Percentiles rank a stretch among this genome's conserved stretches.
phyloP scores from a whole-genome alignment of 2,797 vertebrate species.

The Syngnathus rostellatus region DNA sequence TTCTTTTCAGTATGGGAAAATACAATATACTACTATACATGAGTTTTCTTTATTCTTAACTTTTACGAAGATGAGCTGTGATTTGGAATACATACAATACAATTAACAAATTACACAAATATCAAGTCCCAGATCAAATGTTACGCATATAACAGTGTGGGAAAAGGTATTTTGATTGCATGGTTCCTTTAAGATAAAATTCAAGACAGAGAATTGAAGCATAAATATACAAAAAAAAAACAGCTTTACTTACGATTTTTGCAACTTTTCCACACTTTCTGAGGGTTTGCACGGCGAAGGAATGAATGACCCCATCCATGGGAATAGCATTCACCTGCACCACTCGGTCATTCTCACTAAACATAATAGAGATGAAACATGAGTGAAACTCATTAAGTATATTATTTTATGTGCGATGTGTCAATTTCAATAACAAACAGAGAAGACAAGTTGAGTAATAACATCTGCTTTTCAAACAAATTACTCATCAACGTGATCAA shows the following conservation, averaged over 20 bases:
- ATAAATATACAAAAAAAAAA: background rate
- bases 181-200: too few species aligned
- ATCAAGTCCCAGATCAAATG: too few species aligned
- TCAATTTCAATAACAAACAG: background rate
- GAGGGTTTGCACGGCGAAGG: slow-evolving; percentile 90
- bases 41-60: too few species aligned
- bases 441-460: background rate
- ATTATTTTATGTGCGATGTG: background rate
- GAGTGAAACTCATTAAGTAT: background rate
- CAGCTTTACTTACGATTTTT: slow-evolving; percentile 79
- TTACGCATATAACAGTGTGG: too few species aligned
- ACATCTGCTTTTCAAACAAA: background rate
- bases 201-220: too few species aligned
- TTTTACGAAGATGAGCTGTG: too few species aligned
- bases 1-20: too few species aligned
- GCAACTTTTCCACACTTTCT: slow-evolving; percentile 95
- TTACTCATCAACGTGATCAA: too few species aligned
- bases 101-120: too few species aligned
- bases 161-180: too few species aligned
- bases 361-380: slow-evolving; percentile 15
- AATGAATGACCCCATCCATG: slow-evolving; percentile 87
- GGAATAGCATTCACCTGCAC: slow-evolving; percentile 82
- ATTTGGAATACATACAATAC: too few species aligned
- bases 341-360: slow-evolving; percentile 89
- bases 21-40: too few species aligned